These are phyloP conservation scores for Amblyjoppa fuscipennis DNA, from an alignment of 2,888 invertebrate species.

Conservation along the genomic window DNA sequence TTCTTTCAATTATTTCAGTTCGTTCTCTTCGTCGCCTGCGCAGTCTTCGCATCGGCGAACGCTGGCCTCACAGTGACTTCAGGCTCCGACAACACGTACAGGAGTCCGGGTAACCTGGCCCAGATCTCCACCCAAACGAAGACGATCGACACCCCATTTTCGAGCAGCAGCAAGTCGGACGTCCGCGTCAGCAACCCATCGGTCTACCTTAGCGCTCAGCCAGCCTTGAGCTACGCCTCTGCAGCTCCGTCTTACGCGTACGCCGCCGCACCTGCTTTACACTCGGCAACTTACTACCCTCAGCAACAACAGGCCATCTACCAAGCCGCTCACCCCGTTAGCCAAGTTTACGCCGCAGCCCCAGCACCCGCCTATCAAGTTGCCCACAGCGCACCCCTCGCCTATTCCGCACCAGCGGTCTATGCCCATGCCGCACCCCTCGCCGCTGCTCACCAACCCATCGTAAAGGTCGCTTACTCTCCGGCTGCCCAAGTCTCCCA, in stretches of 20 bases:
- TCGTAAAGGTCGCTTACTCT: constrained; percentile 68
- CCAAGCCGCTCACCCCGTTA: constrained; percentile 55
- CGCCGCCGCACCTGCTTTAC: constrained; percentile 46
- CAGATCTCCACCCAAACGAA: constrained; percentile 89
- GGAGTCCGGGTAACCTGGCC: constrained; percentile 88
- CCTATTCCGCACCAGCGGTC: constrained; percentile 19
- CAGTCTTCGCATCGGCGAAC: constrained; percentile 80
- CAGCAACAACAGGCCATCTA: constrained; percentile 58
- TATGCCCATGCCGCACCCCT: constrained; percentile 56
- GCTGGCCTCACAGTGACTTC: constrained; percentile 84
- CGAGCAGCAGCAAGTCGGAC: constrained; percentile 90
- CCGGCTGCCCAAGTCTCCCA: constrained; percentile 71
- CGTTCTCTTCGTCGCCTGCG: constrained; percentile 86
- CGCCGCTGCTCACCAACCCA: constrained; percentile 60
- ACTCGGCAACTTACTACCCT: constrained; percentile 60
- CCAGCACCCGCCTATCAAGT: constrained; percentile 62
- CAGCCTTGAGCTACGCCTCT: constrained; percentile 44
- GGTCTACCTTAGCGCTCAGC: constrained; percentile 64
- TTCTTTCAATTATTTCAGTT: constrained; percentile 39
- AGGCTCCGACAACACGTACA: constrained; percentile 85
- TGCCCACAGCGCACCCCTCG: constrained; percentile 48
- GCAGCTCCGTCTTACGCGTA: constrained; percentile 39
- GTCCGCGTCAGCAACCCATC: constrained; percentile 88
- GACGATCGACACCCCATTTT: constrained; percentile 90
- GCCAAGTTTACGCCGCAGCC: constrained; percentile 59